Evolutionary conservation across 2,888 invertebrate genomes (phyloP), one percentile per base, ranked within the genome.

Genomic region (Prenolepis imparis): DNA sequence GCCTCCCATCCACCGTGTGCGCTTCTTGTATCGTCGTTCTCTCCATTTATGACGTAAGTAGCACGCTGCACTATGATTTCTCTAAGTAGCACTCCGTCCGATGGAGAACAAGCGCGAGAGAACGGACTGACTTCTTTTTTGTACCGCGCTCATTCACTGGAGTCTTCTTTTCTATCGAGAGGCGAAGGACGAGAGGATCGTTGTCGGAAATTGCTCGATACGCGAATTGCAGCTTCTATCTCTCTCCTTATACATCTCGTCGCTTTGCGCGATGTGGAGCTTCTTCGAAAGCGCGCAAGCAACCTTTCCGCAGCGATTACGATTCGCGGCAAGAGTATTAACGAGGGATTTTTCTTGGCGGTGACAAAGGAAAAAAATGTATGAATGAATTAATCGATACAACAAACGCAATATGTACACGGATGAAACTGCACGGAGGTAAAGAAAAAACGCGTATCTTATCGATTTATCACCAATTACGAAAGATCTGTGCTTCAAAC

Each of bases 61-160:
- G 91, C 90, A 89, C 88, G 86, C 88, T 80, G 84, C 87, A 89
- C 87, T 88, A 91, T 94, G 94, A 94, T 94, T 94, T 94, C 92
- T 94, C 90, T 93, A 94, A 94, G 94, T 94, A 93, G 93, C 93
- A 94, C 94, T 93, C 92, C 85, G 87, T 90, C 12, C 93, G 92
- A 93, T 93, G 93, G 92, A 92, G 88, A 90, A 88, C 89, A 88
- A 68, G 72, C 48, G 39, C 32, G 32, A 70, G 32, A 70, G 66
- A 82, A 73, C 74, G 68, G 64, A 68, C 64, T 21, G 86, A 84
- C 86, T 88, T 86, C 84, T 87, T 87, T 52, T 52, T 86, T 87
- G 88, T 86, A 83, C 89, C 82, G 52, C 82, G 57, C 83, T 87
- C 84, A 86, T 84, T 86, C 86, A 88, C 80, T 63, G 67, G 75